Evolutionary conservation across 2,888 invertebrate genomes (phyloP).

Genomic region (Abrostola triplasia): DNA sequence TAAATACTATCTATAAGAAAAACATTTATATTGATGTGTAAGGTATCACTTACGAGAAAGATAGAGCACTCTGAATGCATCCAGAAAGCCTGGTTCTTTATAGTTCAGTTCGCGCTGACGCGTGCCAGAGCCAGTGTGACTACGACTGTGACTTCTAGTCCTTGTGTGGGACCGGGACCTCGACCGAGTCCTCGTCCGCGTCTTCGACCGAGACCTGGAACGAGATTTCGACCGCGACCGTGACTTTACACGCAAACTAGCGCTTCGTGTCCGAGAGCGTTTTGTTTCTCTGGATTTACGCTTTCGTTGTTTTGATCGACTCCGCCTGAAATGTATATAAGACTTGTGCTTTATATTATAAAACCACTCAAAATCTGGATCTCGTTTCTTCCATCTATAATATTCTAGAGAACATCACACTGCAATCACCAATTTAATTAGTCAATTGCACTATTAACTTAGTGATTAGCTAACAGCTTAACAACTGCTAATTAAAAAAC

Average conservation of each 20-base stretch:
- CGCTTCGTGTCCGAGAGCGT: slow-evolving; percentile 58
- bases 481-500: no score
- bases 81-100: slow-evolving; percentile 76
- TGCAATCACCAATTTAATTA: no score
- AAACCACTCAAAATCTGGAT: no score
- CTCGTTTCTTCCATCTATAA: no score
- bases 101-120: slow-evolving; percentile 64
- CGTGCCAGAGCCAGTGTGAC: slow-evolving; percentile 59
- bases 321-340: slow-evolving; percentile 57
- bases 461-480: no score
- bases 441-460: no score
- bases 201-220: slow-evolving; percentile 59
- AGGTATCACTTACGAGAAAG: slow-evolving; percentile 72
- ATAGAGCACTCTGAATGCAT: slow-evolving; percentile 81
- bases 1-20: background rate
- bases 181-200: slow-evolving; percentile 44
- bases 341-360: background rate
- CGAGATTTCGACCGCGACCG: slow-evolving; percentile 58
- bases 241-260: slow-evolving; percentile 48
- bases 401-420: no score
- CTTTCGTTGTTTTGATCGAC: slow-evolving; percentile 68
- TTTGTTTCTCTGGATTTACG: slow-evolving; percentile 57
- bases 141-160: slow-evolving; percentile 39
- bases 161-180: slow-evolving; percentile 57
- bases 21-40: background rate